Base-by-base conservation (phyloP, 2,888 invertebrate species). In the Myopa tessellatipennis region DNA sequence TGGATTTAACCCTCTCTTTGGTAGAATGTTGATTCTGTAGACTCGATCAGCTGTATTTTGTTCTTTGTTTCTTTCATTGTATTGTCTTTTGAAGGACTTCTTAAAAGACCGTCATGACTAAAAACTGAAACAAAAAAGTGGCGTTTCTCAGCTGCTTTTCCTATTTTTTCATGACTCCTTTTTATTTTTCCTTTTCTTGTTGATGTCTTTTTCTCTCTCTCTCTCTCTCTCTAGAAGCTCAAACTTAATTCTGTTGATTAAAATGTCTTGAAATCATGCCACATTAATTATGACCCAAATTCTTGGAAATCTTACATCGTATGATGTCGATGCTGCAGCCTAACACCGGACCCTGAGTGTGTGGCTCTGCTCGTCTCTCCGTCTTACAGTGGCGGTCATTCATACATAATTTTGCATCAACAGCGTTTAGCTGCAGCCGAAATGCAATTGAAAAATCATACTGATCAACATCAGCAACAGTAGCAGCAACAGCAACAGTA, bases 221-320 rank as follows among this genome's bases (percentile, higher is more conserved):
- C 16, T 68, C 74, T 78, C 69, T 75, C 67, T 16, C 36, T 74
- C 63, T 60, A 52, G 52, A n/a, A 74, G 18, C 45, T 78, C 79
- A 79, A 74, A 50, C 50, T 74, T 76, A 83, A 83, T 82, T 83
- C 84, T 81, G 82, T 84, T 81, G 83, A 84, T 84, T 84, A 83
- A 84, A 84, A 84, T 82, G 83, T 83, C 85, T 85, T 84, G 83
- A 88, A 88, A 88, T 87, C 88, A 88, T 88, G 88, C 88, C 87
- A 87, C 87, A 88, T 88, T 88, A 88, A 88, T 88, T 88, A 88
- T 88, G 88, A 88, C 88, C 88, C 89, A 88, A 88, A 88, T 88
- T 88, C 88, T 81, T 85, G 87, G 89, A 88, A 88, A 84, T 82
- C 80, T 80, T 80, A 82, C 83, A 85, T 85, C 85, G 83, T 85